Base-by-base conservation (phyloP, 1,140 invertebrate genomes). In the Archivesica marissinica region DNA sequence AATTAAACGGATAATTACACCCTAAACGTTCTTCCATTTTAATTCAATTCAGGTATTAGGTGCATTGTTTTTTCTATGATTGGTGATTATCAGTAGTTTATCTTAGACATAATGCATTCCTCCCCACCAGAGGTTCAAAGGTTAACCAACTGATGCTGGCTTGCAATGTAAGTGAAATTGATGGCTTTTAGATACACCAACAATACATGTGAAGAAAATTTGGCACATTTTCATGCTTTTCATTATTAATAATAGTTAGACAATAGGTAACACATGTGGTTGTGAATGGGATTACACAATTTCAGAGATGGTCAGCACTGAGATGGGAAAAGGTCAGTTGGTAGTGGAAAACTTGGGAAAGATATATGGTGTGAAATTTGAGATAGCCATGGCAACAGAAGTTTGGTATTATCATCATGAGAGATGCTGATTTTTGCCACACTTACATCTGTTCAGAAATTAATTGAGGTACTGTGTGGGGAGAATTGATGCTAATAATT, bases 231-330 rank as follows among this genome's bases (percentile, higher is more conserved):
- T 50, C 79, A 44, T 82, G 66, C 13, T 35, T 70, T 70, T 82
- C 79, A 82, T 82, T 82, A 82, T 59, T 82, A 82, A 54, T 82
- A 82, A 74, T 82, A 50, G 23, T 44, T 39, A 74, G 66, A 82
- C 79, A 82, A 82, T 82, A 56, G 68, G 39, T 54, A 59, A 39
- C 79, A 82, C 52, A 72, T 82, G 66, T 38, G 52, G 17, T 0
- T 2, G 28, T 20, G 50, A 56, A 70, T 33, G 30, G 20, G 28
- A 41, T 81, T 81, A 81, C 35, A 50, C 44, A 81, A 81, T 70
- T 64, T 64, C 17, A n/a, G 64, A 35, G 17, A 3, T 54, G 78
- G 78, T 81, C 78, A 81, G 78, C 44, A 15, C 20, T 50, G 41
- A 54, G 35, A n/a, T 47, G 33, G 47, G n/a, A 11, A 81, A 52